Percentiles rank a stretch among this genome's conserved stretches.
These are phyloP conservation scores for Centropus bengalensis DNA, from an alignment of 2,113 vertebrate species.

Conservation along the genomic window DNA sequence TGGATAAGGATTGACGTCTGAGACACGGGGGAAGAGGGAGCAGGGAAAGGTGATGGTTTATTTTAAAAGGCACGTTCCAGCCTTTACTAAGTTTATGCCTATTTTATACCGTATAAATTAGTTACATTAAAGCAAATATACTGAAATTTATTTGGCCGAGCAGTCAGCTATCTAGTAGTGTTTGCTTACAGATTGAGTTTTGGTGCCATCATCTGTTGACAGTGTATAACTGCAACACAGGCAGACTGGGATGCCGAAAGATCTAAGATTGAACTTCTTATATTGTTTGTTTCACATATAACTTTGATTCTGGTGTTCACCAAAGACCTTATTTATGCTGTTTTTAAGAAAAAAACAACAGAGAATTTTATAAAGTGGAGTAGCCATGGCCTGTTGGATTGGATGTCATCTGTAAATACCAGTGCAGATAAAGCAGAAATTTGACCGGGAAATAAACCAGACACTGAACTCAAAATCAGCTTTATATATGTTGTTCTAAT, in stretches of 20 bases:
- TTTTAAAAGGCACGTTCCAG: background rate
- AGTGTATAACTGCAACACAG: background rate
- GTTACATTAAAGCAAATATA: background rate
- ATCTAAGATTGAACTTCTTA: background rate
- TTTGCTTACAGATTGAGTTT: conserved; percentile 15
- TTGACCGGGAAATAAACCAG: background rate
- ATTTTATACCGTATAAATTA: background rate
- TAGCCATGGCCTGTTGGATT: background rate
- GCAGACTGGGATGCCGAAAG: background rate
- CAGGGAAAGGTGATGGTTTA: background rate
- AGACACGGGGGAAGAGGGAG: background rate
- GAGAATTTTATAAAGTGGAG: background rate
- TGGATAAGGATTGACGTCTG: background rate
- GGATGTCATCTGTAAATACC: background rate
- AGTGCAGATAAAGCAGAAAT: background rate
- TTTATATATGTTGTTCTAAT: background rate
- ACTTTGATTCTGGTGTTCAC: background rate
- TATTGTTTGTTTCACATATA: background rate
- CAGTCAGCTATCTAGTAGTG: background rate
- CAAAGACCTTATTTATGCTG: background rate
- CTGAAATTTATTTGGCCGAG: background rate
- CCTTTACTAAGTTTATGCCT: background rate
- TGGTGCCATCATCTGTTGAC: conserved; percentile 74
- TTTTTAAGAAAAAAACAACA: background rate
- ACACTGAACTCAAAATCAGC: background rate